These are phyloP conservation scores for Amblyteles armatorius DNA, from an alignment of 2,888 invertebrate species.

Conservation along the genomic window DNA sequence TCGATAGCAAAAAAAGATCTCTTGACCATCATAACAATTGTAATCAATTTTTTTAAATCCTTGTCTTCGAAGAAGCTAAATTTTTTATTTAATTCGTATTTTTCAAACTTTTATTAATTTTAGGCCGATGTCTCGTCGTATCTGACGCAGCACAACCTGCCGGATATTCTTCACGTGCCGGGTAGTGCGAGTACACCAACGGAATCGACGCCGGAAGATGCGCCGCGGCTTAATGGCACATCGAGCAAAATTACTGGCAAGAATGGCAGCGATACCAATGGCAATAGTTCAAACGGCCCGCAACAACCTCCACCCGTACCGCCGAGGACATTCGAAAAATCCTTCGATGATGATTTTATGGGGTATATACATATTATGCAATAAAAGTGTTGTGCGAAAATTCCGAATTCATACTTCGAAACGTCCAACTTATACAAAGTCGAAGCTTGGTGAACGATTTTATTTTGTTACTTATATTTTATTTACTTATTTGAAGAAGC, in stretches of 20 bases:
- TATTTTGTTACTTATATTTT: constrained; percentile 8
- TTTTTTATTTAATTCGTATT: constrained; percentile 4
- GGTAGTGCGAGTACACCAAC: constrained; percentile 69
- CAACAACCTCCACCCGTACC: constrained; percentile 81
- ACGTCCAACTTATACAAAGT: too few species aligned
- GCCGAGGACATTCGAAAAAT: constrained; percentile 82
- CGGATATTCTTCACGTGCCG: constrained; percentile 85
- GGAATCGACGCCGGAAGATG: constrained; percentile 71
- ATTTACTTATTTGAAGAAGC: constrained; percentile 68
- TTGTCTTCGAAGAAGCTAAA: neutral
- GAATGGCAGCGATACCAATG: constrained; percentile 78
- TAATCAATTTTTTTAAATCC: neutral
- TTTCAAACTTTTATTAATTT: constrained; percentile 33
- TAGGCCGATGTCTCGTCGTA: constrained; percentile 85
- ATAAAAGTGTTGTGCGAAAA: too few species aligned
- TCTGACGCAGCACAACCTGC: constrained; percentile 85
- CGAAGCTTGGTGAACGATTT: neutral
- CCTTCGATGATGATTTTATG: constrained; percentile 82
- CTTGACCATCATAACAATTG: neutral
- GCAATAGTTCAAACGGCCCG: constrained; percentile 82
- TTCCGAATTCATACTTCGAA: too few species aligned
- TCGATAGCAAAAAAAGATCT: constrained; percentile 23
- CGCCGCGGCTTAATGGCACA: constrained; percentile 79
- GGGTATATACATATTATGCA: constrained; percentile 71
- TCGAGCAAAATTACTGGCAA: constrained; percentile 73